phyloP scores from a whole-genome alignment of 2,797 vertebrate species.

The Pantherophis alleghaniensis region DNA sequence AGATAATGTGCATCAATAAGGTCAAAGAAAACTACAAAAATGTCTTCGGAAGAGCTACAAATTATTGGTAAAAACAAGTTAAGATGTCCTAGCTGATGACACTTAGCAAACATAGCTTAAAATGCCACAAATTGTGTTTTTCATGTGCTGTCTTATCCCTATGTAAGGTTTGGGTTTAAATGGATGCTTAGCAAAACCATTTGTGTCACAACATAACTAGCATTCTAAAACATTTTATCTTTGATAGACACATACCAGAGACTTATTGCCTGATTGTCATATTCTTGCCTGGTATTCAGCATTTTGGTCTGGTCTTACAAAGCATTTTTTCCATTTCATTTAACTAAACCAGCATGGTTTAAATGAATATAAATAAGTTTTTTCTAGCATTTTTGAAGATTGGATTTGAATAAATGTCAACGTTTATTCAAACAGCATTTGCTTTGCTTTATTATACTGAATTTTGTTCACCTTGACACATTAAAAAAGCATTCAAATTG shows the following conservation, averaged over 20 bases:
- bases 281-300: background rate
- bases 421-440: background rate
- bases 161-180: background rate
- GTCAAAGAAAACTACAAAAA: background rate
- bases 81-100: background rate
- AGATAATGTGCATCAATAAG: background rate
- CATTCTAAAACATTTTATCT: background rate
- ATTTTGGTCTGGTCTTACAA: background rate
- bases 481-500: background rate
- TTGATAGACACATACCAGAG: background rate
- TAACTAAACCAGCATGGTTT: background rate
- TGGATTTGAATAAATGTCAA: background rate
- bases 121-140: background rate
- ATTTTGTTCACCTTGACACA: background rate
- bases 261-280: background rate
- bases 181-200: background rate
- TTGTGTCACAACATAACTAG: background rate
- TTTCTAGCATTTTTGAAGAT: background rate
- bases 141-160: background rate
- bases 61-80: background rate
- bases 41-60: background rate
- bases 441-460: background rate
- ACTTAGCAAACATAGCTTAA: background rate
- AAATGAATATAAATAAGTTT: background rate
- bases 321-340: background rate